Conservation (phyloP, 2,888 invertebrate genomes). For the Physocephala rufipes region DNA sequence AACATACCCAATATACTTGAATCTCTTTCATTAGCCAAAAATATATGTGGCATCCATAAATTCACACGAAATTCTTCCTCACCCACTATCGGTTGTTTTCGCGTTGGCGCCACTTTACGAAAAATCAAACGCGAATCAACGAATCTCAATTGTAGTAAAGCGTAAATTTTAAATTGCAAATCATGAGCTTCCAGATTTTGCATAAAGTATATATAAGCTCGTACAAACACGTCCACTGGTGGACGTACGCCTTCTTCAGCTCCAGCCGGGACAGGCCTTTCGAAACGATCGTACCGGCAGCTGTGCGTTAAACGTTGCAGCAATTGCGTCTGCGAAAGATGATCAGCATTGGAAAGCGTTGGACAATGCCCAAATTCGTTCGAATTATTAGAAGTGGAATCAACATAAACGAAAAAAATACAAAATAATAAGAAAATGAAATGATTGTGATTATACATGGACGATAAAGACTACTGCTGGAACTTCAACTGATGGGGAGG, state of each 20-base stretch:
- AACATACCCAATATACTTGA: constrained; percentile 74
- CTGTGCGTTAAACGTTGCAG: constrained; percentile 75
- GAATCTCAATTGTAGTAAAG: constrained; percentile 82
- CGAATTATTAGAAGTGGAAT: no score
- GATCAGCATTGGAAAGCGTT: constrained; percentile 69
- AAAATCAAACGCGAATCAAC: constrained; percentile 77
- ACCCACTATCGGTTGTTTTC: constrained; percentile 75
- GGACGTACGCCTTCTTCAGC: constrained; percentile 65
- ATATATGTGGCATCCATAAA: constrained; percentile 85
- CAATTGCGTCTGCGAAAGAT: constrained; percentile 78
- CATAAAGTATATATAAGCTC: constrained; percentile 84
- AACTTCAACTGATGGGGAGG: no score
- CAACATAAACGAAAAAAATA: no score
- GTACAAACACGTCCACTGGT: constrained; percentile 77
- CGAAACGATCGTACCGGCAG: constrained; percentile 80
- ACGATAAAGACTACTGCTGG: no score
- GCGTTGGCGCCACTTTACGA: constrained; percentile 73
- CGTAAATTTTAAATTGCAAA: constrained; percentile 85
- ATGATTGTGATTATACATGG: no score
- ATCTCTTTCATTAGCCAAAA: constrained; percentile 79
- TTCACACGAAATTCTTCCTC: constrained; percentile 75
- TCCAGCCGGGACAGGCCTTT: constrained; percentile 69
- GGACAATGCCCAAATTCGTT: constrained; percentile 65
- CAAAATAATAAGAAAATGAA: no score
- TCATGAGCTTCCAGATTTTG: constrained; percentile 85